Base-by-base conservation (phyloP, 2,888 invertebrate genomes). In the Helleia helle region DNA sequence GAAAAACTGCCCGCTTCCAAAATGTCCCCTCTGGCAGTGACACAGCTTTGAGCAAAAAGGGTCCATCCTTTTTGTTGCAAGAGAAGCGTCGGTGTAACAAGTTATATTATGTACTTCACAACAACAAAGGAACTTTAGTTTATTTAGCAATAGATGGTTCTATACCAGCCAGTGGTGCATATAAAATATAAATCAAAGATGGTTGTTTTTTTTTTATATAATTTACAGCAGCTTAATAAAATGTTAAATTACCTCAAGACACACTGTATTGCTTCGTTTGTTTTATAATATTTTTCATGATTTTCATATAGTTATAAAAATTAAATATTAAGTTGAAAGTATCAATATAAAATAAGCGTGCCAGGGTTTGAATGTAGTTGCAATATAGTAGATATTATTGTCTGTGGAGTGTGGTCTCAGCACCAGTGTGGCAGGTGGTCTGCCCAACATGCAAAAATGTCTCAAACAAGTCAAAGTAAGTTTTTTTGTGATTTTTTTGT, bases 401-500 rank as follows among this genome's bases (percentile, higher is more conserved):
- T 31, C 15, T 18, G 31, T 31, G n/a, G n/a, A n/a, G n/a, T n/a
- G n/a, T n/a, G 31, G 31, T 6, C 7, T 14, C 30, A 14, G 9
- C 30, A 3, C 30, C 4, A 30, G 11, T 30, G 14, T 13, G 36
- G 36, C 37, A 6, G 37, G 15, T 38, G 26, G 37, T 15, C 14
- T 9, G 26, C 37, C 13, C 24, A 15, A 27, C 37, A 38, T 40
- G 40, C 30, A 43, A 28, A 40, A 30, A 41, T 40, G 44, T 45
- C 42, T 38, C 36, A 37, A 42, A 48, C 49, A 50, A 48, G 49
- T 52, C 54, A 54, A 51, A 47, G 46, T 51, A 53, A 49, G 48
- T 54, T 50, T 58, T 58, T 53, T 48, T 38, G 38, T 27, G 46
- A 43, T 47, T 44, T 31, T 41, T 45, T 40, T 49, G 41, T 46